Conservation (phyloP, 2,113 vertebrate genomes). For the Saiga tatarica region DNA sequence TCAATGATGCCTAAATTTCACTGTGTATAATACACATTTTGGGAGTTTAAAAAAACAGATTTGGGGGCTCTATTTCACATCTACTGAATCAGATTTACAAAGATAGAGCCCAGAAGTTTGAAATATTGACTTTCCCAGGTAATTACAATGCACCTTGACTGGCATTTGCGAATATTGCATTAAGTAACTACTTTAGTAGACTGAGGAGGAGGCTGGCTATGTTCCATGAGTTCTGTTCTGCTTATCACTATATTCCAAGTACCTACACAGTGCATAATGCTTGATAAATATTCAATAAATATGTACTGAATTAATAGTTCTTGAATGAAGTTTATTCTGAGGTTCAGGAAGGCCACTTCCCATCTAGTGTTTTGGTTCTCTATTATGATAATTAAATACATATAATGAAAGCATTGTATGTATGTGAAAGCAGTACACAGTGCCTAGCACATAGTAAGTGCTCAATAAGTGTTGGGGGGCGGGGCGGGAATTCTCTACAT, state of each 20-base stretch:
- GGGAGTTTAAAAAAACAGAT: neutral
- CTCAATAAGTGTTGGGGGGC: neutral
- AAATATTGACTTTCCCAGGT: neutral
- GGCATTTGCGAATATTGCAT: neutral
- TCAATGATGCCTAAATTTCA: neutral
- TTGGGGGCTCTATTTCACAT: neutral
- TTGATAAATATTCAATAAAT: neutral
- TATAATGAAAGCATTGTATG: neutral
- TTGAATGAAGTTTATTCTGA: neutral
- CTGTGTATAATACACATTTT: neutral
- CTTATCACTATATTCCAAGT: neutral
- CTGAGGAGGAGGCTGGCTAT: neutral
- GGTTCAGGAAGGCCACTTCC: neutral
- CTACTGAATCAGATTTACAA: constrained; percentile 30
- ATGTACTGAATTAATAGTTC: neutral
- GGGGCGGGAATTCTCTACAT: neutral
- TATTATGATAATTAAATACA: neutral
- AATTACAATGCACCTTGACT: neutral
- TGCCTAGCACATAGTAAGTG: neutral
- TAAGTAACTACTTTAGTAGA: neutral
- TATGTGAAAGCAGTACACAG: neutral
- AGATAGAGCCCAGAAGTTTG: neutral
- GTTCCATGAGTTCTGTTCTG: neutral
- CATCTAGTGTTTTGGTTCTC: neutral
- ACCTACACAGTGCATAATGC: neutral